These are phyloP conservation scores for Rhynchonycteris naso DNA, from an alignment of 2,797 vertebrate species.

Conservation along the genomic window DNA sequence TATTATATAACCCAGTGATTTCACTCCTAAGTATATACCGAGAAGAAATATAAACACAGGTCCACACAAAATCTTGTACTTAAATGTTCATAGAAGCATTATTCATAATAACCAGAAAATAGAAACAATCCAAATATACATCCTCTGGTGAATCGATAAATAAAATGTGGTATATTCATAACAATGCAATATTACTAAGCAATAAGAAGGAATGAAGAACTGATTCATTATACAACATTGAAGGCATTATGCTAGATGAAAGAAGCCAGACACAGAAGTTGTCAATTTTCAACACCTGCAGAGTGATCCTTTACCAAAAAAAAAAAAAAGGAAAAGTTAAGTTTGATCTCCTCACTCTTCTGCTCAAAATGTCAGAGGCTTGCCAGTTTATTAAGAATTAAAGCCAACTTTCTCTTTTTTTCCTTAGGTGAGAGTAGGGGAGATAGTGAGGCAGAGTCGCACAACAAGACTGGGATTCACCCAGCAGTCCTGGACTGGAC, in stretches of 20 bases:
- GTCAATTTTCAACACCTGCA: background rate
- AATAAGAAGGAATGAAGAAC: background rate
- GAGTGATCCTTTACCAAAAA: background rate
- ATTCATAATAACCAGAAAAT: background rate
- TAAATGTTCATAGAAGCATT: background rate
- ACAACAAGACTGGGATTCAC: too few species aligned
- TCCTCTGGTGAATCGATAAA: background rate
- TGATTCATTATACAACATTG: background rate
- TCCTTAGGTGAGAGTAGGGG: too few species aligned
- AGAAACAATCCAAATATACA: background rate
- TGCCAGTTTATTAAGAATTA: background rate
- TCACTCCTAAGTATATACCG: background rate
- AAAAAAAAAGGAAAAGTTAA: background rate
- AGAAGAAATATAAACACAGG: background rate
- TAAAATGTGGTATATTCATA: background rate
- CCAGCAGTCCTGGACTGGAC: too few species aligned
- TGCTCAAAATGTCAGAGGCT: background rate
- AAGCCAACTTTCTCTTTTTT: background rate
- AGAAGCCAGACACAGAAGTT: background rate
- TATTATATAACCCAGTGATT: background rate
- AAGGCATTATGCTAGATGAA: background rate
- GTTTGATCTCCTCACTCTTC: background rate
- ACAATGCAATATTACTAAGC: background rate
- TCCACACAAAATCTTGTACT: background rate
- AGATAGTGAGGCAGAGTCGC: too few species aligned